phyloP scores from a whole-genome alignment of 1,140 invertebrate species.

The Zaprionus africanus region DNA sequence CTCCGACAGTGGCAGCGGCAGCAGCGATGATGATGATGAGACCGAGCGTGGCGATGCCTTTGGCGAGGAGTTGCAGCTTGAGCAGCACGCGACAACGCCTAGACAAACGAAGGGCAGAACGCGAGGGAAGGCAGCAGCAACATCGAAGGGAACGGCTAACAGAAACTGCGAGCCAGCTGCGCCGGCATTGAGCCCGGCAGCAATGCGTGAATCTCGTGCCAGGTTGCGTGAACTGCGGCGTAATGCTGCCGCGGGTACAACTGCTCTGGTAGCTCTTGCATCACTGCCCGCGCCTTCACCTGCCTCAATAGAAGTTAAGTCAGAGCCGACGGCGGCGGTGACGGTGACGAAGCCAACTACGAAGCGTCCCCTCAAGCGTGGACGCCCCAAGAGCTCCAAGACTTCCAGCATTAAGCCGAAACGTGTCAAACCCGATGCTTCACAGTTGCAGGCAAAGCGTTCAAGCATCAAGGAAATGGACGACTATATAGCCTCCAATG shows the following conservation, averaged over 20 bases:
- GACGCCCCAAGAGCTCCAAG: conserved; percentile 58
- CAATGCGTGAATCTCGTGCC: conserved; percentile 52
- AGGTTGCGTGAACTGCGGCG: conserved; percentile 54
- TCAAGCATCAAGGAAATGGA: conserved; percentile 72
- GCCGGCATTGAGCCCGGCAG: neutral
- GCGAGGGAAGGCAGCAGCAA: conserved; percentile 1
- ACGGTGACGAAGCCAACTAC: neutral
- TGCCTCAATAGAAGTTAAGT: neutral
- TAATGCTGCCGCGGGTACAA: conserved; percentile 4
- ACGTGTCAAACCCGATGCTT: conserved; percentile 5
- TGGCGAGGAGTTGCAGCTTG: conserved; percentile 9
- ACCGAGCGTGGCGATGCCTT: conserved; percentile 3
- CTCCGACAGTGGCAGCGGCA: neutral
- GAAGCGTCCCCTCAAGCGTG: conserved; percentile 36
- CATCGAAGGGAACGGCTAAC: neutral
- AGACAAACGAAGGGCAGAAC: conserved; percentile 16
- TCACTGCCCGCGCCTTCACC: neutral
- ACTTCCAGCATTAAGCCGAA: neutral
- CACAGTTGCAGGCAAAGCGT: conserved; percentile 35
- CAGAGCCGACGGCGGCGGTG: neutral
- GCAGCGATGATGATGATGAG: neutral
- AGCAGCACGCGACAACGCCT: neutral
- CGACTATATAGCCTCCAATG: conserved; percentile 70
- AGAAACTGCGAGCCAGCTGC: neutral
- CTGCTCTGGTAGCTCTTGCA: too few species aligned